phyloP scores from a whole-genome alignment of 2,113 vertebrate species.

The Sebastes schlegelii region DNA sequence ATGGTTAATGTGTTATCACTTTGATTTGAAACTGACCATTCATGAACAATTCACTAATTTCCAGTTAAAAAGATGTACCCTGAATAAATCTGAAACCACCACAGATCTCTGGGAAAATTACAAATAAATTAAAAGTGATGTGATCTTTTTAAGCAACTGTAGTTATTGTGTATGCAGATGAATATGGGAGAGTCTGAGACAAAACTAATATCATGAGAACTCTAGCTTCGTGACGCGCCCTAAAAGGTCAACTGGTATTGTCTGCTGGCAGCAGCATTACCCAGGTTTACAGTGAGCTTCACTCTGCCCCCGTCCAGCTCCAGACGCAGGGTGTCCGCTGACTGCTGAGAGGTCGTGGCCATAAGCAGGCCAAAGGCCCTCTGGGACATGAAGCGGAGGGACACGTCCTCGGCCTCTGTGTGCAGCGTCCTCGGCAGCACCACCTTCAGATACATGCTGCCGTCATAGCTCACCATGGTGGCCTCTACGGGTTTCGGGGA shows the following conservation, averaged over 20 bases:
- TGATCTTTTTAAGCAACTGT: constrained; percentile 64
- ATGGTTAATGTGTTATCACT: not conserved
- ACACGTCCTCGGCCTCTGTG: constrained; percentile 95
- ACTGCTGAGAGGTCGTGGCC: constrained; percentile 96
- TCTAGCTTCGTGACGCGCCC: constrained; percentile 45
- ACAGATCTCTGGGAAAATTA: not conserved
- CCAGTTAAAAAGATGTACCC: not conserved
- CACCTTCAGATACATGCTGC: constrained; percentile 97
- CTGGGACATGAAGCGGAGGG: constrained; percentile 95
- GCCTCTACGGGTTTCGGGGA: constrained; percentile 84
- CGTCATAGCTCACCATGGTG: constrained; percentile 93
- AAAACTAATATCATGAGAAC: constrained; percentile 42
- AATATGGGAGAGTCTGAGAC: constrained; percentile 58
- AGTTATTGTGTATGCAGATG: constrained; percentile 57
- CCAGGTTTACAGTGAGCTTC: constrained; percentile 96
- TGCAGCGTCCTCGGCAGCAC: constrained; percentile 89
- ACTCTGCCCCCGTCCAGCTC: constrained; percentile 94
- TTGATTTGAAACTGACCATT: not conserved
- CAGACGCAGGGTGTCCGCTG: constrained; percentile 93
- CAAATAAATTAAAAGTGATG: not conserved
- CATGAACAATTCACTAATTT: not conserved
- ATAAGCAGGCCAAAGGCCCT: constrained; percentile 94
- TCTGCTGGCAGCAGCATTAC: constrained; percentile 82
- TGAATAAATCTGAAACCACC: not conserved
- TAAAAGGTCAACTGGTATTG: constrained; percentile 56